A percentile compares a stretch with the other conserved stretches of the same genome.
These are phyloP conservation scores for Drosophila micromelanica DNA, from an alignment of 1,140 invertebrate species.

Conservation along the genomic window DNA sequence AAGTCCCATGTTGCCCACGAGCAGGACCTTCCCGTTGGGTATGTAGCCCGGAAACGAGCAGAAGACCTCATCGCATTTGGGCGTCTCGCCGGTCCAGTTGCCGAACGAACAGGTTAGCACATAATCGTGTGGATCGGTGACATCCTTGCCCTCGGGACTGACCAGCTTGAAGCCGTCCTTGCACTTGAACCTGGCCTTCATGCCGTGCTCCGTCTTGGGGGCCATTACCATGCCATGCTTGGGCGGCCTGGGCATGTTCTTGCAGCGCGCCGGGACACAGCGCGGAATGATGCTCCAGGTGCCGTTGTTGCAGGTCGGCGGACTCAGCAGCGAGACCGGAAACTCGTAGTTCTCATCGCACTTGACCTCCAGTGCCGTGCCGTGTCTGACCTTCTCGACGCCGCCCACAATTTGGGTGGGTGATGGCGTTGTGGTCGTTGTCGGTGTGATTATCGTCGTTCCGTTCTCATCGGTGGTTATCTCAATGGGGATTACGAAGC, in stretches of 20 bases:
- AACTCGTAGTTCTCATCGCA: constrained; percentile 96
- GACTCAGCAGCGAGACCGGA: constrained; percentile 75
- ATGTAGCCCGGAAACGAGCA: constrained; percentile 97
- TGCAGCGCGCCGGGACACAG: constrained; percentile 95
- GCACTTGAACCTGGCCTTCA: constrained; percentile 95
- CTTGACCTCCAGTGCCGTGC: constrained; percentile 92
- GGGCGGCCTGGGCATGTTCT: constrained; percentile 93
- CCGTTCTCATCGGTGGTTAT: constrained; percentile 79
- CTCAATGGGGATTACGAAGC: constrained; percentile 87
- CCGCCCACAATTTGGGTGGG: constrained; percentile 86
- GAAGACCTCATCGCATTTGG: constrained; percentile 95
- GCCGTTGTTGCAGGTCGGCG: constrained; percentile 94
- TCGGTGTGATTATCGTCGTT: constrained; percentile 84
- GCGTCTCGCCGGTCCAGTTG: constrained; percentile 95
- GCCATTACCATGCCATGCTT: constrained; percentile 97
- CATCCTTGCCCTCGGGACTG: constrained; percentile 86
- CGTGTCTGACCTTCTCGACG: constrained; percentile 90
- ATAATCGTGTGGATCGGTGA: constrained; percentile 85
- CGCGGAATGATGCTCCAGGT: constrained; percentile 97
- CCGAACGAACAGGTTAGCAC: constrained; percentile 94
- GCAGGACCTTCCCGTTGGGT: constrained; percentile 94
- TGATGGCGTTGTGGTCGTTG: constrained; percentile 85
- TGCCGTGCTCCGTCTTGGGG: constrained; percentile 97
- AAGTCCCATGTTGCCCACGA: constrained; percentile 98
- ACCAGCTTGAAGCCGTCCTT: constrained; percentile 94